Evolutionary conservation across 2,888 invertebrate species (phyloP), one percentile per base, ranked within the genome.

Genomic region (Trissonchulus sp.): DNA sequence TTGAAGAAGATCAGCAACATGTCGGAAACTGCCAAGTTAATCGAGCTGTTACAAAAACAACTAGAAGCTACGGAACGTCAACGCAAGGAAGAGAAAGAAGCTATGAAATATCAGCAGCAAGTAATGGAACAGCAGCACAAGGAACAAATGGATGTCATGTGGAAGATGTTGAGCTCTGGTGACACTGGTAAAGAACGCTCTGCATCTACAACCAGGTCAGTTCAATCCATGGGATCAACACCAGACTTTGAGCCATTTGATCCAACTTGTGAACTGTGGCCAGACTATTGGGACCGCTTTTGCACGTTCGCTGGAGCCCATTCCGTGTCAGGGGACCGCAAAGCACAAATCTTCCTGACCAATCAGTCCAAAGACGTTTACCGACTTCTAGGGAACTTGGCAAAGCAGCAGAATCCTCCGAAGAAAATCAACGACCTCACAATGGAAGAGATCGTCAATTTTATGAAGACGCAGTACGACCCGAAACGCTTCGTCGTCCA

Each of bases 401-500:
- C 65, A 65, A 15, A 8, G n/a, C 65, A 65, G 31, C 65, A 65
- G 65, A 15, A 3, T 15, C 65, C 65, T 30, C 65, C 65, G 31
- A 65, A 65, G 34, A 8, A 3, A 65, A n/a, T 65, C 65, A 65
- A 65, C 65, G 65, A 65, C n/a, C 65, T 65, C n/a, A 65, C 65
- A 8, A 3, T 65, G 8, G 65, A 65, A 31, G 65, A 65, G 34
- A 3, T 65, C 3, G 65, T 65, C 8, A n/a, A 65, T 15, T n/a
- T 15, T n/a, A 65, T 65, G 65, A 3, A n/a, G n/a, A n/a, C 65
- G n/a, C 78, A 77, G 35, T 78, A 34, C 36, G 77, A n/a, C n/a
- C n/a, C n/a, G n/a, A n/a, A n/a, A n/a, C n/a, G n/a, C n/a, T n/a
- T n/a, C n/a, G n/a, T n/a, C 33, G 76, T 78, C 30, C 76, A 35